Evolutionary conservation across 2,797 vertebrate species (phyloP), one percentile per base, ranked within the genome.

Genomic region (Melanitta fusca): DNA sequence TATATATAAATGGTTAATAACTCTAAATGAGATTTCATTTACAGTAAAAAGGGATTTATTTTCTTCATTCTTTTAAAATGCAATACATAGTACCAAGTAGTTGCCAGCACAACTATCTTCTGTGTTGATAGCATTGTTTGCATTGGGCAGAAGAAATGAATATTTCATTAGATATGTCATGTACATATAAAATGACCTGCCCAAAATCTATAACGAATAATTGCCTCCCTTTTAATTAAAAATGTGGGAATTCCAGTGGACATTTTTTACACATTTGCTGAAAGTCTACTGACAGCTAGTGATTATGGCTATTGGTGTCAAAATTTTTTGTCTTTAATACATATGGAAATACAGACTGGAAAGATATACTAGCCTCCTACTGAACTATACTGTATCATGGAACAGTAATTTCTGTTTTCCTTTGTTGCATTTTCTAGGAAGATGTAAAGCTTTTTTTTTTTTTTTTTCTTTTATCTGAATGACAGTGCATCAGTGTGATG

Each of bases 401-500:
- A 70, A 71, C 34, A 74, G 51, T 39, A 45, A 47, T 62, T 93
- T 84, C 80, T 96, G 25, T 22, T 97, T 96, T 95, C 83, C 69
- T 74, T 95, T 91, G 85, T 94, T 97, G n/a, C 49, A 53, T 94
- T 96, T 97, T 95, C 91, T 75, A 89, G 97, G 77, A 96, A 96
- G 95, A 98, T 89, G 89, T 97, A 45, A 45, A 45, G 43, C 36
- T 15, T 41, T 41, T 41, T 41, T 41, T 19, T 43, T 43, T 43
- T 43, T 97, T 98, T 94, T 98, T 86, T 13, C n/a, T 85, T 92
- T 70, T 97, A 97, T 97, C 96, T 92, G 97, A 95, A 94, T 97
- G 97, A 98, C 97, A 98, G 96, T 84, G 70, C 95, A 97, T 98
- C 98, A 98, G 98, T 98, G 96, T 98, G 98, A 98, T 98, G 97